These are phyloP conservation scores for Osmoderma eremita DNA, from an alignment of 2,888 invertebrate species.

Conservation along the genomic window DNA sequence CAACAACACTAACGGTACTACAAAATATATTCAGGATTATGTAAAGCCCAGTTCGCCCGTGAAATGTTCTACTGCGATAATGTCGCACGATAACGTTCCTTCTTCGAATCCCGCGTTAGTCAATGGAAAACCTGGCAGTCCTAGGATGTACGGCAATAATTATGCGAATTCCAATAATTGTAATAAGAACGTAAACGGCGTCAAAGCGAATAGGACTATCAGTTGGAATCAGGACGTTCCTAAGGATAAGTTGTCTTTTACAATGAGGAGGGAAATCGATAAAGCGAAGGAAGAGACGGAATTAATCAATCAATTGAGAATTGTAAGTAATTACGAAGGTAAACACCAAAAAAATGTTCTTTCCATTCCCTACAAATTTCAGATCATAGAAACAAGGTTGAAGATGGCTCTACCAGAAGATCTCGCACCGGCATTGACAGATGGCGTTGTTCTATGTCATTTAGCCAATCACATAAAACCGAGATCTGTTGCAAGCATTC, in stretches of 20 bases:
- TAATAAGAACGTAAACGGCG: conserved; percentile 53
- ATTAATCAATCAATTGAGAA: conserved; percentile 82
- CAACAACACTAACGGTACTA: conserved; percentile 57
- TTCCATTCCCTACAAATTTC: conserved; percentile 34
- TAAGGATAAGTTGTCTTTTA: conserved; percentile 85
- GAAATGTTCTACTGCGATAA: conserved; percentile 69
- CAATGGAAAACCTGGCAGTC: conserved; percentile 58
- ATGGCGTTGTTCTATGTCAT: conserved; percentile 95
- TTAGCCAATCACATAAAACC: conserved; percentile 93
- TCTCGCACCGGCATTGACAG: conserved; percentile 83
- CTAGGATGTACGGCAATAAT: conserved; percentile 70
- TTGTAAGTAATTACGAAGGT: too few species aligned
- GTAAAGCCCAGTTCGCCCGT: conserved; percentile 75
- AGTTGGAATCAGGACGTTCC: conserved; percentile 79
- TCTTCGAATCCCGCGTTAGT: conserved; percentile 49
- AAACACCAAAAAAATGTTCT: conserved; percentile 8
- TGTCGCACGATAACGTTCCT: conserved; percentile 70
- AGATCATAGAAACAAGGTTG: conserved; percentile 90
- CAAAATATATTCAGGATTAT: conserved; percentile 64
- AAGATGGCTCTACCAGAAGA: conserved; percentile 91
- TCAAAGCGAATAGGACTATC: conserved; percentile 65
- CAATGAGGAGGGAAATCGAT: conserved; percentile 91
- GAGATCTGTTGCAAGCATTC: conserved; percentile 90
- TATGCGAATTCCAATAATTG: conserved; percentile 66
- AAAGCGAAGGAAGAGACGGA: conserved; percentile 90